These are phyloP conservation scores for Acleris emargana DNA, from an alignment of 2,888 invertebrate genomes.

Conservation along the genomic window DNA sequence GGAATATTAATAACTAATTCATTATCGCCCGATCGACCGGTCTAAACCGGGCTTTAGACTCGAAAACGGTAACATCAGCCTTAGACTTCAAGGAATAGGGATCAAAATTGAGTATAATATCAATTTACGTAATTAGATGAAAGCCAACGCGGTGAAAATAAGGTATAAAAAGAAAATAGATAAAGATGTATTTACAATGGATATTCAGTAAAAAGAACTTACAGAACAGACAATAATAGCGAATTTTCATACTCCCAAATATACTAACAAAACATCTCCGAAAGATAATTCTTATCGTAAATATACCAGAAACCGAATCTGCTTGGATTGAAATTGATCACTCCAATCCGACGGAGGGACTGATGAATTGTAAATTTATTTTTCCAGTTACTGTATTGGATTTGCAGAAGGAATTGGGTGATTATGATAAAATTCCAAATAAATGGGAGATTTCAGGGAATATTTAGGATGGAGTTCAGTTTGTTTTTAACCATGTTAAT, in stretches of 20 bases:
- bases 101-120: too few relatives aligned
- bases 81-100: too few relatives aligned
- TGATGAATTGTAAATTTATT: slow-evolving; percentile 33
- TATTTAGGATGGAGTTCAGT: neutral
- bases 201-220: too few relatives aligned
- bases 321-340: slow-evolving; percentile 28
- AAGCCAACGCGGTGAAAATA: too few relatives aligned
- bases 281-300: neutral
- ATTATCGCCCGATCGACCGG: slow-evolving; percentile 8
- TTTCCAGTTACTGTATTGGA: slow-evolving; percentile 9
- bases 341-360: slow-evolving; percentile 11
- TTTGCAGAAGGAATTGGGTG: slow-evolving; percentile 14
- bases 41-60: too few relatives aligned
- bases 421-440: slow-evolving; percentile 25
- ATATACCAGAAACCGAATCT: slow-evolving; percentile 22
- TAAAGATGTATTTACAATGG: too few relatives aligned
- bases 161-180: too few relatives aligned
- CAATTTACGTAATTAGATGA: too few relatives aligned
- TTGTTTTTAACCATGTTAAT: neutral
- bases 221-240: too few relatives aligned
- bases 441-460: slow-evolving; percentile 3
- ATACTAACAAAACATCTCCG: neutral
- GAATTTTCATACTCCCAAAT: too few relatives aligned
- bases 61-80: too few relatives aligned
- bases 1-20: slow-evolving; percentile 22